Evolutionary conservation across 2,113 vertebrate genomes (phyloP).

Genomic region (Boleophthalmus pectinirostris): DNA sequence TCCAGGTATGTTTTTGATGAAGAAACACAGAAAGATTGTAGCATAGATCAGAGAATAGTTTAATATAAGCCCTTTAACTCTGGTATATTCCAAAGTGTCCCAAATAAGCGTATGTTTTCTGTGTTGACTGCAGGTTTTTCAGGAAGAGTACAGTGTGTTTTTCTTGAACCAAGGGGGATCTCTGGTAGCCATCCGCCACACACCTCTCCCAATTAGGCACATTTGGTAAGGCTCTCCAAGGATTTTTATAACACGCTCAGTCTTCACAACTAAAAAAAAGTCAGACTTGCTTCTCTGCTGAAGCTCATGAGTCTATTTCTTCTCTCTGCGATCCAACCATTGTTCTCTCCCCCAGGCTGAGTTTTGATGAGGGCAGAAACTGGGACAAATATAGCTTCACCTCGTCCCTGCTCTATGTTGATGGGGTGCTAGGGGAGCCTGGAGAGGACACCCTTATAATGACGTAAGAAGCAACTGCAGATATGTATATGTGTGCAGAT

Average conservation of each 20-base stretch:
- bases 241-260: constrained; percentile 45
- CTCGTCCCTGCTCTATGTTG: constrained; percentile 90
- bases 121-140: constrained; percentile 82
- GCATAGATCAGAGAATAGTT: too few species aligned
- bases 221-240: constrained; percentile 82
- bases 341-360: constrained; percentile 81
- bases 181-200: constrained; percentile 92
- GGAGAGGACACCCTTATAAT: constrained; percentile 94
- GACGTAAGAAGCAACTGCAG: constrained; percentile 83
- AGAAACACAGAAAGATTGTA: too few species aligned
- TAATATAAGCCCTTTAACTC: too few species aligned
- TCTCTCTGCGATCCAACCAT: constrained; percentile 45
- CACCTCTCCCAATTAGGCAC: constrained; percentile 90
- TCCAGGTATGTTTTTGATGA: too few species aligned
- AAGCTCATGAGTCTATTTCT: constrained; percentile 46
- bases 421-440: constrained; percentile 91
- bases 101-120: background rate
- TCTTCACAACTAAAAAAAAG: constrained; percentile 42
- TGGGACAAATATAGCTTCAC: constrained; percentile 97
- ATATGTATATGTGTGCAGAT: constrained; percentile 9
- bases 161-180: constrained; percentile 94
- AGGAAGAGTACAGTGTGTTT: constrained; percentile 92
- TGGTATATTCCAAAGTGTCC: background rate
- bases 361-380: constrained; percentile 92
- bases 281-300: constrained; percentile 20